These are phyloP conservation scores for Ooceraea biroi DNA, from an alignment of 1,140 invertebrate species.

Conservation along the genomic window DNA sequence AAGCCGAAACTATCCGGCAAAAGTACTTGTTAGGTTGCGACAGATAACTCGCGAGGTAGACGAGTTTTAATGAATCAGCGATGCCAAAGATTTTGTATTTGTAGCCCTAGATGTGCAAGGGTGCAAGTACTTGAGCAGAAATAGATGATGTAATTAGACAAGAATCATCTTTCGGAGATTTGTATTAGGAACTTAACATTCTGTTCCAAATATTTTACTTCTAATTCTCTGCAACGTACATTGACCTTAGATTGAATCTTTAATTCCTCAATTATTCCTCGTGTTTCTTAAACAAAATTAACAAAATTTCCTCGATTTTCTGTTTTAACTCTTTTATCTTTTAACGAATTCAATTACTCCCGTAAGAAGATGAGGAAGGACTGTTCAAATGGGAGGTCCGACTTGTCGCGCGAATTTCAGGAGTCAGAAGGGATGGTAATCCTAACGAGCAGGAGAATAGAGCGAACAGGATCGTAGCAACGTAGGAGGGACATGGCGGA, in stretches of 20 bases:
- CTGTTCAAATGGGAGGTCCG: not conserved
- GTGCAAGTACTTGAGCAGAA: too few species aligned
- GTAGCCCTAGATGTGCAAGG: not conserved
- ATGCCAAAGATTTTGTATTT: not conserved
- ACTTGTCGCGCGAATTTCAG: conserved; percentile 2
- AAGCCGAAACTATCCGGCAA: conserved; percentile 43
- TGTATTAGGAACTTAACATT: not conserved
- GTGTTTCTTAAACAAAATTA: too few species aligned
- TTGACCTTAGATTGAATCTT: too few species aligned
- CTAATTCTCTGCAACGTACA: not conserved
- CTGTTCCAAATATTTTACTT: not conserved
- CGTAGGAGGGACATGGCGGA: conserved; percentile 27
- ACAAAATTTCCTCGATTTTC: too few species aligned
- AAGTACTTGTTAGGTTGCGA: conserved; percentile 11
- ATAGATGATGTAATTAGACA: not conserved
- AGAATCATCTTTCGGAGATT: not conserved
- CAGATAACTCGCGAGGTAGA: not conserved
- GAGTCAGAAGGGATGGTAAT: conserved; percentile 30
- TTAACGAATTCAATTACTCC: too few species aligned
- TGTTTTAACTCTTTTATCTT: too few species aligned
- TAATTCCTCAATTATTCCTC: too few species aligned
- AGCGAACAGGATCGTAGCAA: not conserved
- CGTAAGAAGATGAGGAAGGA: not conserved
- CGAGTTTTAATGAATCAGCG: not conserved
- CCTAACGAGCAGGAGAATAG: not conserved